phyloP scores from a whole-genome alignment of 2,113 vertebrate species.

The Pimephales promelas region DNA sequence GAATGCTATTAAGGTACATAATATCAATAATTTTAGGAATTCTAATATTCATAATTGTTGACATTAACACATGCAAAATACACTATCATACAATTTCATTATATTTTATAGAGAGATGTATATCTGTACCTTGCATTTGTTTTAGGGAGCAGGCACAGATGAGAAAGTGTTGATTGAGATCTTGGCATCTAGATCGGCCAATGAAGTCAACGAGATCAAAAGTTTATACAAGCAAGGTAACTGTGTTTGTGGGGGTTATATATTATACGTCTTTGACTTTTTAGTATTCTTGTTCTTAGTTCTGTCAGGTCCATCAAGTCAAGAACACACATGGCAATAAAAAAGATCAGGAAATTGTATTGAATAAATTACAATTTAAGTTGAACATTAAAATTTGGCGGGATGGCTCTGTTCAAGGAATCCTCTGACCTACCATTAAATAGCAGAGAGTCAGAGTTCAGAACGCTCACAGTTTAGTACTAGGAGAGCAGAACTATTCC shows the following conservation, averaged over 20 bases:
- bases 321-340: no score
- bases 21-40: background rate
- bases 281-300: background rate
- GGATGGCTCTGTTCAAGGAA: no score
- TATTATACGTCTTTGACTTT: background rate
- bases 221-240: constrained; percentile 85
- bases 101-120: background rate
- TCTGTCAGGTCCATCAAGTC: no score
- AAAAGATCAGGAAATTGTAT: no score
- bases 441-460: no score
- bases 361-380: no score
- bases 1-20: constrained; percentile 87
- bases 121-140: constrained; percentile 10
- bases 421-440: no score
- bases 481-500: no score
- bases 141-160: constrained; percentile 89
- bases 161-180: constrained; percentile 92
- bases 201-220: constrained; percentile 81
- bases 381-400: no score
- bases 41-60: background rate
- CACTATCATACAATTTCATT: background rate
- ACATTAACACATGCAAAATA: no score
- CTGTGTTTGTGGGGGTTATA: background rate
- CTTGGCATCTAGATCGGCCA: constrained; percentile 85
- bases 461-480: no score